These are phyloP conservation scores for Syrmaticus mikado DNA, from an alignment of 2,113 vertebrate species.

Conservation along the genomic window DNA sequence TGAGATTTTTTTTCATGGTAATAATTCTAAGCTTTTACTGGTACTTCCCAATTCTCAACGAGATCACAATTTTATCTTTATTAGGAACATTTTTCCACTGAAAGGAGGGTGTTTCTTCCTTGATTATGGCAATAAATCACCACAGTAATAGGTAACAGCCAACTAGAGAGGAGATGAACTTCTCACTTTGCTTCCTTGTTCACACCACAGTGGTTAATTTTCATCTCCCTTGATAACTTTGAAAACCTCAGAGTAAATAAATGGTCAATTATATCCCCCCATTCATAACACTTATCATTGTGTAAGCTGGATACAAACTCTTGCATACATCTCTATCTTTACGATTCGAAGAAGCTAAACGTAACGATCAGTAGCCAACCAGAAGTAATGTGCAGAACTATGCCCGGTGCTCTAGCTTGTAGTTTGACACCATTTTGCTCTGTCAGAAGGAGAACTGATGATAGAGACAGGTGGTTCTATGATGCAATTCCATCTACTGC, in stretches of 20 bases:
- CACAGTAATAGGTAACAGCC: neutral
- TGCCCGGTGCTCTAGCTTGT: neutral
- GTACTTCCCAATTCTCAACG: neutral
- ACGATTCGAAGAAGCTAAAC: neutral
- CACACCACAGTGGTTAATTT: slow-evolving; percentile 1
- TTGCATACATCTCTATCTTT: neutral
- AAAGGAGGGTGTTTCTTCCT: neutral
- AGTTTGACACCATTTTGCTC: neutral
- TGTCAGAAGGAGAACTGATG: neutral
- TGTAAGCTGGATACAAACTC: neutral
- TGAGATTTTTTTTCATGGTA: neutral
- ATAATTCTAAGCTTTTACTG: neutral
- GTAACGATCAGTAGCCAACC: neutral
- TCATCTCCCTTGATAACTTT: slow-evolving; percentile 9
- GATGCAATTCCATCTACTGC: neutral
- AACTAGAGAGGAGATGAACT: neutral
- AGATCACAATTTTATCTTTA: neutral
- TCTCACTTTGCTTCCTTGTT: slow-evolving; percentile 20
- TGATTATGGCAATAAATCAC: neutral
- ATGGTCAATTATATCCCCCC: neutral
- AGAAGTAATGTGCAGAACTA: neutral
- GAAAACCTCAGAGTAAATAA: slow-evolving; percentile 29
- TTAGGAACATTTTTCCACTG: neutral
- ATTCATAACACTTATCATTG: neutral
- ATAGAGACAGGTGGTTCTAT: neutral